These are phyloP conservation scores for Sclerodermus sp. DNA, from an alignment of 2,888 invertebrate genomes.

Conservation along the genomic window DNA sequence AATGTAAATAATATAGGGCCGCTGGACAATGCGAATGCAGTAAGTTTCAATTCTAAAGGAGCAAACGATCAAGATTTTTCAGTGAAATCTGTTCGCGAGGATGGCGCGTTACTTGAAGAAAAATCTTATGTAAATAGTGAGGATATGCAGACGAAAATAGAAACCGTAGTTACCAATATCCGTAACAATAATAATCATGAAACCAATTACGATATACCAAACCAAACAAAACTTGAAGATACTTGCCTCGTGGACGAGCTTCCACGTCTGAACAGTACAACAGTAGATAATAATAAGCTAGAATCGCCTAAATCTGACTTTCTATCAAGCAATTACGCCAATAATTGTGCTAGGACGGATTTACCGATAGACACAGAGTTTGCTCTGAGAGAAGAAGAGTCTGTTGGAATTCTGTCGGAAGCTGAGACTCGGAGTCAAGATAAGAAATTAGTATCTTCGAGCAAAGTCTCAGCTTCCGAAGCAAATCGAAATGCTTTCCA, in stretches of 20 bases:
- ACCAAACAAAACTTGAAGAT: conserved; percentile 10
- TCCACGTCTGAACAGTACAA: conserved; percentile 19
- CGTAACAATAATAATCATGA: conserved; percentile 15
- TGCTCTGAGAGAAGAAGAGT: too few species aligned
- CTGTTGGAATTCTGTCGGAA: too few species aligned
- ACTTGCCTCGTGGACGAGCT: conserved; percentile 20
- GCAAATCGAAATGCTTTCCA: too few species aligned
- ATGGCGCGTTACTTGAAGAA: too few species aligned
- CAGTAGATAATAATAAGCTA: conserved; percentile 26
- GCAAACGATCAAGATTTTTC: conserved; percentile 8
- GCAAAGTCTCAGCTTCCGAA: too few species aligned
- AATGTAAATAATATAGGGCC: conserved; percentile 28
- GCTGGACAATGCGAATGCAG: conserved; percentile 17
- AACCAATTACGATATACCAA: conserved; percentile 9
- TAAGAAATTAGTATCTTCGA: too few species aligned
- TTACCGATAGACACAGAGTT: too few species aligned
- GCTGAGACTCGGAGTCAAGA: too few species aligned
- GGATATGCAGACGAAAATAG: conserved; percentile 9
- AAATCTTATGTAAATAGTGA: conserved; percentile 14
- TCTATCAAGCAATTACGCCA: background rate
- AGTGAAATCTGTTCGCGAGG: background rate
- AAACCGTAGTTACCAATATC: conserved; percentile 29
- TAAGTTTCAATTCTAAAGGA: conserved; percentile 16
- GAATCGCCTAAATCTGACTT: conserved; percentile 4
- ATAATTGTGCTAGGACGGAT: background rate